These are phyloP conservation scores for Enteromius anoplus DNA, from an alignment of 2,797 vertebrate species.

Conservation along the genomic window DNA sequence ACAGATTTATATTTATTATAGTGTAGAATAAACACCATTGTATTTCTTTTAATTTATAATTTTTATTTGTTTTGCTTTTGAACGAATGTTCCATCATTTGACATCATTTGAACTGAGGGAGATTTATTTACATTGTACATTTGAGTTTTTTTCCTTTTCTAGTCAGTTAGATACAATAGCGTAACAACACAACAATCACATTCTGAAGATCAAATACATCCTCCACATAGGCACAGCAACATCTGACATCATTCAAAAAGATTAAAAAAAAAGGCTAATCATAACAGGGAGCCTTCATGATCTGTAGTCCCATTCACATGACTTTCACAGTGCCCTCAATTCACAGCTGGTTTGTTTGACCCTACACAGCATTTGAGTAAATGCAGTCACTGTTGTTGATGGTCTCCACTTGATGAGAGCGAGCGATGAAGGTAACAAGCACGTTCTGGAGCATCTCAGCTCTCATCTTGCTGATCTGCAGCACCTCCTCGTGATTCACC, in stretches of 20 bases:
- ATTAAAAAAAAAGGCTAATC: neutral
- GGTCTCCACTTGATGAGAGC: constrained; percentile 67
- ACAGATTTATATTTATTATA: too few relatives aligned
- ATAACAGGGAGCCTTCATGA: neutral
- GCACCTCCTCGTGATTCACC: constrained; percentile 75
- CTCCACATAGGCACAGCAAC: neutral
- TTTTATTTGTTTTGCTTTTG: too few relatives aligned
- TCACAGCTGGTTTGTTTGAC: neutral
- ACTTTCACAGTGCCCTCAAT: neutral
- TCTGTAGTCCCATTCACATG: neutral
- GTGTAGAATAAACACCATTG: too few relatives aligned
- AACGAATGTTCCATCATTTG: neutral
- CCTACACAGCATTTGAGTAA: constrained; percentile 2
- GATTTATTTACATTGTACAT: constrained; percentile 1
- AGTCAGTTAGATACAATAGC: neutral
- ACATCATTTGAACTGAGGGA: neutral
- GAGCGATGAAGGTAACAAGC: constrained; percentile 66
- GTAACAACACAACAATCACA: neutral
- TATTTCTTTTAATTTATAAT: too few relatives aligned
- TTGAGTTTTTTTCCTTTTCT: neutral
- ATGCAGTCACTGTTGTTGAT: constrained; percentile 68
- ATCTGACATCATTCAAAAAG: neutral
- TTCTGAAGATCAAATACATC: constrained; percentile 6
- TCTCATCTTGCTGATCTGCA: constrained; percentile 74
- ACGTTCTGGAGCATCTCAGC: constrained; percentile 73